phyloP scores from a whole-genome alignment of 2,888 invertebrate genomes.

The Petrophora chlorosata region DNA sequence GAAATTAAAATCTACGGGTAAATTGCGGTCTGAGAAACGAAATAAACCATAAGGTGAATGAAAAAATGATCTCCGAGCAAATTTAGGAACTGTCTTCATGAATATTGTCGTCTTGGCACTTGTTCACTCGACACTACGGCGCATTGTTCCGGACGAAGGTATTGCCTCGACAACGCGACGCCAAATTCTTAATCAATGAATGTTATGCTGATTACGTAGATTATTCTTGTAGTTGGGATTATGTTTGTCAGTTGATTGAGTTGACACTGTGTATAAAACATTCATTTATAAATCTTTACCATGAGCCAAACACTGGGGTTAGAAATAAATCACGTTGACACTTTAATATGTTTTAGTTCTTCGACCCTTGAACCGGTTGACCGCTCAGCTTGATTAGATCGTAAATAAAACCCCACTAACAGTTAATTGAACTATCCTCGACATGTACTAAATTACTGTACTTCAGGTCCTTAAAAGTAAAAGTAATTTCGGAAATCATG shows the following conservation, averaged over 20 bases:
- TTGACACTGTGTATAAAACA: too few species aligned
- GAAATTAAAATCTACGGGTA: too few species aligned
- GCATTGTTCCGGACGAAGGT: conserved; percentile 4
- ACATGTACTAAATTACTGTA: conserved; percentile 18
- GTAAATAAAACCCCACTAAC: conserved; percentile 19
- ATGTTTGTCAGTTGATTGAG: too few species aligned
- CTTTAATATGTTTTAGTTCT: conserved; percentile 6
- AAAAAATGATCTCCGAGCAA: too few species aligned
- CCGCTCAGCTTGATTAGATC: conserved; percentile 21
- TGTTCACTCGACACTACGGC: conserved; percentile 5
- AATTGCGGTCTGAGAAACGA: too few species aligned
- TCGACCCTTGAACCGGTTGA: conserved; percentile 1
- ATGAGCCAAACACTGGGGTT: background rate
- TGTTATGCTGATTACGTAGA: background rate
- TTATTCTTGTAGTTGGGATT: too few species aligned
- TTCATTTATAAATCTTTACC: background rate
- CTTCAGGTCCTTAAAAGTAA: conserved; percentile 6
- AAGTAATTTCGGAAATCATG: background rate
- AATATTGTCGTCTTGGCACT: conserved; percentile 9
- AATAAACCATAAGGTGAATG: too few species aligned
- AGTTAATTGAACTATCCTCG: conserved; percentile 12
- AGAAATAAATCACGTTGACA: conserved; percentile 1
- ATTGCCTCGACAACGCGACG: conserved; percentile 5
- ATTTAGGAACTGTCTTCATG: background rate
- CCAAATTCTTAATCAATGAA: conserved; percentile 1